Base-by-base conservation (phyloP, 2,113 vertebrate genomes). In the Callocephalon fimbriatum region DNA sequence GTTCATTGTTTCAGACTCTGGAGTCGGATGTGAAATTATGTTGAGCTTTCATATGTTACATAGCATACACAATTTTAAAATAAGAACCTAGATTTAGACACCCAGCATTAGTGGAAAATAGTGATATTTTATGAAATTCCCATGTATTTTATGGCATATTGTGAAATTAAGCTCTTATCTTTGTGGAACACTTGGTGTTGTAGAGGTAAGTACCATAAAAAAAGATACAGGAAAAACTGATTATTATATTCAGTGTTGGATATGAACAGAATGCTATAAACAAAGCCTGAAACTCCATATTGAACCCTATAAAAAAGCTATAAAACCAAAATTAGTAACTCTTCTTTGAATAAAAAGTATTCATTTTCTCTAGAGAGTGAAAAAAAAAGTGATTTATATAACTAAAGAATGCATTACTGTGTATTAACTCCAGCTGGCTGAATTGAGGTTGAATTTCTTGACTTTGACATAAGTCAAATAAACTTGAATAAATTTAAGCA, bases 361-460 rank as follows among this genome's bases (percentile, higher is more conserved):
- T 66, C 7, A 32, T 86, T 53, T 17, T 77, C 61, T 67, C 73
- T 23, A 85, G 8, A 88, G n/a, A 89, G 18, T 62, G 65, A 78
- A 87, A 94, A 76, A 79, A 89, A 78, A 84, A 16, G 8, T 68
- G 13, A 81, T 84, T 89, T 80, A 38, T 80, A 10, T 86, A 77
- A 71, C 31, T 93, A 65, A 92, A 88, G 79, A 85, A 88, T 51
- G 38, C 13, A 45, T 86, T 85, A 82, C 27, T 51, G 42, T 86
- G 53, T 58, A 53, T 88, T 79, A 73, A 70, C 40, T 82, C 21
- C 40, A 45, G 21, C 7, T 40, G 54, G n/a, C 31, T 77, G 67
- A 86, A 94, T 31, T 61, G 65, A 91, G 59, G 31, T 56, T 96
- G 53, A 77, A 73, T 79, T 84, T 73, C 86, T 88, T 84, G 58